Evolutionary conservation across 2,888 invertebrate genomes (phyloP), one percentile per base, ranked within the genome.

Genomic region (Chaetogeoica ovagalla): DNA sequence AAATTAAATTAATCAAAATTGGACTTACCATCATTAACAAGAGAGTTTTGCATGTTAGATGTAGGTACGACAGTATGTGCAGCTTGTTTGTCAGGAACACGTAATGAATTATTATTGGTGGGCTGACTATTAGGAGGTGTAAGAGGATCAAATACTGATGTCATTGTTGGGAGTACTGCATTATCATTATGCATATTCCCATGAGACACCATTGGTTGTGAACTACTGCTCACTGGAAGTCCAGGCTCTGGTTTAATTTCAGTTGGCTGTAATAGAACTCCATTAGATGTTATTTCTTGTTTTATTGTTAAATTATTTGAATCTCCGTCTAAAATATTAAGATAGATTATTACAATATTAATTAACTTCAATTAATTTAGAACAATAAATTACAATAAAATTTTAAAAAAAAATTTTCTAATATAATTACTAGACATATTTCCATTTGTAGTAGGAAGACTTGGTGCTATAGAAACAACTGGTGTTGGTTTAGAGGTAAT

Each of bases 121-220:
- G 77, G 77, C n/a, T 70, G 77, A 71, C 77, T 70, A 55, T 62
- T 79, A 70, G 77, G 77, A 70, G 77, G 77, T 63, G 77, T 79
- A 30, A 79, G 62, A 70, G 77, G 77, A 70, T 79, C 77, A 71
- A 79, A 79, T 7, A 79, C 77, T 63, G 77, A 79, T n/a, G 70
- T 9, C 19, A 79, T 79, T 19, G 60, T 71, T 37, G 77, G 55
- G 17, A 79, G 62, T 39, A 70, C 52, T 63, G 70, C 13, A 63
- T 79, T 71, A 23, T 79, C 77, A 63, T 70, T 79, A 70, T 70
- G 77, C 59, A 79, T 60, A 3, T 15, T 37, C 17, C 76, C 62
- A 13, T 62, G 23, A 15, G 77, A 70, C 1, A 55, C 55, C 9
- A 39, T 55, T 39, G 52, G 21, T 39, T 79, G 77, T 63, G 77